Evolutionary conservation across 2,113 vertebrate species (phyloP).

Genomic region (Vulpes lagopus): DNA sequence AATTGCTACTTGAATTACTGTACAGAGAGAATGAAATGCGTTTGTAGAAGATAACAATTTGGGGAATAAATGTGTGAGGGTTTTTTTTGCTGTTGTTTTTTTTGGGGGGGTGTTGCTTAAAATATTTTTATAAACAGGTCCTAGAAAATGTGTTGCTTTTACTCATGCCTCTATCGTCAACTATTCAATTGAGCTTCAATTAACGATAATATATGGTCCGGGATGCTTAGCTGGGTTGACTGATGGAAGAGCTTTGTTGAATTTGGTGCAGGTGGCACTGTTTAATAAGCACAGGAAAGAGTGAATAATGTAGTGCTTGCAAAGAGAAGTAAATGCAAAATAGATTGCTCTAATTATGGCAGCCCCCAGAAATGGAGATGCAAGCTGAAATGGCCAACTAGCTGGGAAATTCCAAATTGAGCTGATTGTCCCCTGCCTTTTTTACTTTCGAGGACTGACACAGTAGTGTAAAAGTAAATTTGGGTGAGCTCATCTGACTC

Average conservation of each 20-base stretch:
- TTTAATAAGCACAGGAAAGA: conserved; percentile 91
- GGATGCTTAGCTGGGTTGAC: conserved; percentile 87
- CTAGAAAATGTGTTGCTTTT: conserved; percentile 84
- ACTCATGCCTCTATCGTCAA: conserved; percentile 85
- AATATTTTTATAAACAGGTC: conserved; percentile 86
- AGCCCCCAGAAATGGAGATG: conserved; percentile 86
- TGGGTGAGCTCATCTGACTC: conserved; percentile 70
- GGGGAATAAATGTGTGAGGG: conserved; percentile 67
- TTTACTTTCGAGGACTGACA: conserved; percentile 81
- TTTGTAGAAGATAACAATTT: conserved; percentile 86
- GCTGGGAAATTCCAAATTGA: conserved; percentile 85
- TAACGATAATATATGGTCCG: conserved; percentile 88
- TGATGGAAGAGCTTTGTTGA: conserved; percentile 89
- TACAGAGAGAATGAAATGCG: conserved; percentile 86
- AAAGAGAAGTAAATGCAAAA: conserved; percentile 91
- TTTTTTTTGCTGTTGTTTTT: conserved; percentile 78
- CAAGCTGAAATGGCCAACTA: conserved; percentile 87
- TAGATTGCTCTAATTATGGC: conserved; percentile 89
- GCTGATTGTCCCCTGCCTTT: conserved; percentile 76
- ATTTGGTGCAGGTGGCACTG: conserved; percentile 91
- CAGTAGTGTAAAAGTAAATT: conserved; percentile 79
- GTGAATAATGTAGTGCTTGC: conserved; percentile 90
- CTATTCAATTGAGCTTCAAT: conserved; percentile 89
- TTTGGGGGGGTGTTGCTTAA: conserved; percentile 68
- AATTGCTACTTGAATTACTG: conserved; percentile 89